Base-by-base conservation (phyloP, 2,888 invertebrate genomes). In the Carcina quercana region DNA sequence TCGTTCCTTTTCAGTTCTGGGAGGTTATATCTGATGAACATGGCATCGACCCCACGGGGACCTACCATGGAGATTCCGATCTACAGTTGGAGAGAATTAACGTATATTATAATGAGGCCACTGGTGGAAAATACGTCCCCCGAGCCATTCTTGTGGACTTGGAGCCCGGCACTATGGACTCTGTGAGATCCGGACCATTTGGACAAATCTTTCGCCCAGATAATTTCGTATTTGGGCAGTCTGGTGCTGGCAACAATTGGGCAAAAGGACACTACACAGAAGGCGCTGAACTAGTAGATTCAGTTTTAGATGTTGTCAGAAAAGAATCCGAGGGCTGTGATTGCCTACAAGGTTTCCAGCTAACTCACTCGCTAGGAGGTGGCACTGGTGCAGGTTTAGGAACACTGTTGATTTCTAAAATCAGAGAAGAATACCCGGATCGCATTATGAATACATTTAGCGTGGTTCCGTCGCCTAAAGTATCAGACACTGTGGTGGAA, bases 311-410 rank as follows among this genome's bases (percentile, higher is more conserved):
- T 44, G 86, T 87, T 1, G 76, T 86, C 3, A 62, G 88, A 28
- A 86, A 86, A 37, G 87, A 88, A 60, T 87, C 85, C 1, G 89
- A 91, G 78, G 69, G 88, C 58, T 83, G 91, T 54, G 92, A 92
- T 59, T 91, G 91, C 47, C 68, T 85, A 7, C 85, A 86, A 59
- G 79, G 82, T 50, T 91, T 87, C 75, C 90, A 90, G 52, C 53
- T 90, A 13, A 86, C 88, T 0, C 90, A 90, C 52, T 91, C 91
- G 1, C 70, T 92, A 4, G 90, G 91, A 25, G 91, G 91, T 19
- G 91, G 91, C n/a, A 91, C 91, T 6, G 91, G 91, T 2, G 89
- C 91, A 1, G 91, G 91, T 26, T 87, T 92, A 87, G 91, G 91
- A 13, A 91, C 91, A 1, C 67, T 91, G 12, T 70, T 91, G 2